Percentiles rank a stretch among this genome's conserved stretches.
Conservation (phyloP, 2,888 invertebrate genomes). For the Rotaria magnacalcarata region DNA sequence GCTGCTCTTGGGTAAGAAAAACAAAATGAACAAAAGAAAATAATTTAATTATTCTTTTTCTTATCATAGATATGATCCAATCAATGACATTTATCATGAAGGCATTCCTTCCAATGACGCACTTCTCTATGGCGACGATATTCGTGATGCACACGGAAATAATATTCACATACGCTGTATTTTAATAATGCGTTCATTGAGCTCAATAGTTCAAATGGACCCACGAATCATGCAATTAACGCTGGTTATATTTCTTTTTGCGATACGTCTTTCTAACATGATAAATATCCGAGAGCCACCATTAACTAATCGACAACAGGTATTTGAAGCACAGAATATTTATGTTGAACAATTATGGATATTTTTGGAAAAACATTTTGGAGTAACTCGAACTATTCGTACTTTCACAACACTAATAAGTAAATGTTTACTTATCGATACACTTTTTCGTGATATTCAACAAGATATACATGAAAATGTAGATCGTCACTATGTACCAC, state of each 20-base stretch:
- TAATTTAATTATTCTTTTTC: neutral
- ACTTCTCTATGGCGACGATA: neutral
- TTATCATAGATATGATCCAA: constrained; percentile 4
- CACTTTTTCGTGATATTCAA: neutral
- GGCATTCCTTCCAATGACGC: neutral
- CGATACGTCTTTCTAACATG: neutral
- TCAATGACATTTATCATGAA: neutral
- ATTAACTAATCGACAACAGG: neutral
- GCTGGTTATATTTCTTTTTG: neutral
- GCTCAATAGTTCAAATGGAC: constrained; percentile 11
- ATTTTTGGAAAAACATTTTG: neutral
- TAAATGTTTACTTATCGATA: neutral
- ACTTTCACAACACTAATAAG: neutral
- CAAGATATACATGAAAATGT: neutral
- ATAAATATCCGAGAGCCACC: neutral
- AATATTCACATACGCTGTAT: neutral
- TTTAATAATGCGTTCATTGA: neutral
- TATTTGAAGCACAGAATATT: constrained; percentile 18
- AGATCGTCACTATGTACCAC: neutral
- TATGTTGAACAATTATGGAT: constrained; percentile 19
- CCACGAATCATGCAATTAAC: neutral
- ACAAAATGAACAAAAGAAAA: neutral
- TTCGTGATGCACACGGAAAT: neutral
- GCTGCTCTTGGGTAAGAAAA: neutral
- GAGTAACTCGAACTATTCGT: neutral